These are phyloP conservation scores for Agrotis puta DNA, from an alignment of 2,888 invertebrate genomes.

Conservation along the genomic window DNA sequence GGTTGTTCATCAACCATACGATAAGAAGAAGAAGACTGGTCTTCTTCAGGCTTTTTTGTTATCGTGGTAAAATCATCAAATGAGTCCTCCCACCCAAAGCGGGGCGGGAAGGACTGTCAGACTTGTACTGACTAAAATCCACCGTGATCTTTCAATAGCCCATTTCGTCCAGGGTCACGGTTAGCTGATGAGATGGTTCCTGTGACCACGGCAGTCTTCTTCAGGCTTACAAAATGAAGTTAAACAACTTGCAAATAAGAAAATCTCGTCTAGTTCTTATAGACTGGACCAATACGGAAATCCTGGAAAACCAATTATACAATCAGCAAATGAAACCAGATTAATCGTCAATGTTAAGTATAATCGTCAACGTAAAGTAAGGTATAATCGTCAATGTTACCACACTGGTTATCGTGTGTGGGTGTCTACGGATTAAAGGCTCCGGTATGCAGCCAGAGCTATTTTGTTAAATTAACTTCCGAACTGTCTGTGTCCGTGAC, in stretches of 20 bases:
- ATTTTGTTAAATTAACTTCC: constrained; percentile 15
- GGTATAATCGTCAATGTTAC: constrained; percentile 14
- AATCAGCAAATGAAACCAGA: constrained; percentile 6
- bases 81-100: no score
- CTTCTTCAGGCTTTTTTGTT: no score
- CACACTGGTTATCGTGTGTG: constrained; percentile 17
- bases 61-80: no score
- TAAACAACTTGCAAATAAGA: no score
- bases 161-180: no score
- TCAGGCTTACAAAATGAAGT: neutral
- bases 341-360: constrained; percentile 7
- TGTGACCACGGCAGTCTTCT: no score
- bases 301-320: neutral
- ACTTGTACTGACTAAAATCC: no score
- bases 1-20: no score
- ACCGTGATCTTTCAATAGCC: no score
- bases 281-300: constrained; percentile 36
- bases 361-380: constrained; percentile 18
- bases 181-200: no score
- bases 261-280: neutral
- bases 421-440: constrained; percentile 50
- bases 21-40: no score
- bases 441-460: constrained; percentile 35
- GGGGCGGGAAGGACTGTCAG: no score
- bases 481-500: neutral